Conservation (phyloP, 2,797 vertebrate genomes). For the Phoeniculus purpureus region DNA sequence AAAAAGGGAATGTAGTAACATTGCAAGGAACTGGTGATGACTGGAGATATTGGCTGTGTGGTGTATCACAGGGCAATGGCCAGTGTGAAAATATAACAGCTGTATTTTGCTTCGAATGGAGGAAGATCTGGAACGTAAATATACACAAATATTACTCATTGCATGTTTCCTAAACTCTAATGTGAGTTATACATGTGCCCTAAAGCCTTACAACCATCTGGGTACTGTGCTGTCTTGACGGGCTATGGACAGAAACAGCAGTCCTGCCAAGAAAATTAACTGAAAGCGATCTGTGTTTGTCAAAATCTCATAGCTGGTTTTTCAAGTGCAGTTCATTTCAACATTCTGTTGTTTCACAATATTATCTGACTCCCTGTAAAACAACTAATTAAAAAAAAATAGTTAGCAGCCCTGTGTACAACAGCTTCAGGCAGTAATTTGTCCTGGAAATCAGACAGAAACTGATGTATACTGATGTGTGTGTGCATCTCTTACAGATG, state of each 20-base stretch:
- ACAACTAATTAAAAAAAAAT: slow-evolving; percentile 50
- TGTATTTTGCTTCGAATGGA: slow-evolving; percentile 46
- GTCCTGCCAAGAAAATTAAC: slow-evolving; percentile 52
- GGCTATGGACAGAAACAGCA: slow-evolving; percentile 41
- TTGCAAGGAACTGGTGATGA: not conserved
- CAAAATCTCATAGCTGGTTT: slow-evolving; percentile 44
- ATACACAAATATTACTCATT: slow-evolving; percentile 25
- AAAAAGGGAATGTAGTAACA: not conserved
- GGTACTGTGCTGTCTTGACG: slow-evolving; percentile 32
- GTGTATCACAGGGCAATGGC: not conserved
- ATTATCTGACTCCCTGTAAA: slow-evolving; percentile 55
- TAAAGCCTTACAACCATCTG: slow-evolving; percentile 57
- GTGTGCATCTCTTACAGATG: not conserved
- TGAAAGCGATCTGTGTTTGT: slow-evolving; percentile 39
- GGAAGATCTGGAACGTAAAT: slow-evolving; percentile 11
- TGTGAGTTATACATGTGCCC: slow-evolving; percentile 39
- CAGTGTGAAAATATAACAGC: slow-evolving; percentile 4
- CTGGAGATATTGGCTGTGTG: not conserved
- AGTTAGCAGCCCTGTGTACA: slow-evolving; percentile 18
- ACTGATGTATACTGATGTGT: slow-evolving; percentile 56
- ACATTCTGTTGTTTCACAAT: slow-evolving; percentile 56
- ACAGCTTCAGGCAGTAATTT: slow-evolving; percentile 64
- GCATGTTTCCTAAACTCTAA: slow-evolving; percentile 26
- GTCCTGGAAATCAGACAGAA: slow-evolving; percentile 64
- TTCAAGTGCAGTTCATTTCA: slow-evolving; percentile 48